Evolutionary conservation across 2,113 vertebrate species (phyloP).

Genomic region (Xenus cinereus): DNA sequence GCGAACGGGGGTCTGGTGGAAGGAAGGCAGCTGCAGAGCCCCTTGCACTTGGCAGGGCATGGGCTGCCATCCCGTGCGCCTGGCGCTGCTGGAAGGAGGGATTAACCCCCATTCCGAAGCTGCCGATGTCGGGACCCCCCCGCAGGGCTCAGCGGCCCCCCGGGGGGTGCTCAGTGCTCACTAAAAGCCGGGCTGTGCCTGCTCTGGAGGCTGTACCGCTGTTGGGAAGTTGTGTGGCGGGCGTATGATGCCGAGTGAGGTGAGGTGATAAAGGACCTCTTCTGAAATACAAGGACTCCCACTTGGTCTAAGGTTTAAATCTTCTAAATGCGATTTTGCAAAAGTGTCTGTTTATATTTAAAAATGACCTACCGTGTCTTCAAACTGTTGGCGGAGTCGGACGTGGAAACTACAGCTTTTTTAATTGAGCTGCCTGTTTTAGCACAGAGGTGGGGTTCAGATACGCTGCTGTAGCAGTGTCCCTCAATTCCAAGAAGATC

Average conservation of each 20-base stretch:
- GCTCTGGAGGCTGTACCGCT: background rate
- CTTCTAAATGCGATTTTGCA: background rate
- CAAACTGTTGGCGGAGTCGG: background rate
- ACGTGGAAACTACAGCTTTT: background rate
- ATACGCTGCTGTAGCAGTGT: background rate
- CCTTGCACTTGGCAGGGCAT: too few species aligned
- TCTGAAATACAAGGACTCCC: background rate
- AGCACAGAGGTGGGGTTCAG: background rate
- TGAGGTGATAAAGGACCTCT: background rate
- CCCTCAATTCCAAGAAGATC: background rate
- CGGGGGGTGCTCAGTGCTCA: background rate
- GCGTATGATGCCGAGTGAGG: background rate
- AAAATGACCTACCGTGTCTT: background rate
- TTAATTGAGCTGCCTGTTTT: background rate
- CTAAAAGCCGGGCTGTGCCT: background rate
- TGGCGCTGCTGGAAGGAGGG: background rate
- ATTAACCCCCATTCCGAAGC: background rate
- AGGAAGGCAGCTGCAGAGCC: background rate
- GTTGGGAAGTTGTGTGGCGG: background rate
- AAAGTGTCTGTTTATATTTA: background rate
- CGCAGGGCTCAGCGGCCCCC: background rate
- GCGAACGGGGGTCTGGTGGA: background rate
- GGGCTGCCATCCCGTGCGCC: accelerated
- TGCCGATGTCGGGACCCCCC: background rate
- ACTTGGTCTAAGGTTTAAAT: background rate